Percentiles rank a stretch among this genome's conserved stretches.
Conservation (phyloP, 2,797 vertebrate genomes). For the Lutra lutra region DNA sequence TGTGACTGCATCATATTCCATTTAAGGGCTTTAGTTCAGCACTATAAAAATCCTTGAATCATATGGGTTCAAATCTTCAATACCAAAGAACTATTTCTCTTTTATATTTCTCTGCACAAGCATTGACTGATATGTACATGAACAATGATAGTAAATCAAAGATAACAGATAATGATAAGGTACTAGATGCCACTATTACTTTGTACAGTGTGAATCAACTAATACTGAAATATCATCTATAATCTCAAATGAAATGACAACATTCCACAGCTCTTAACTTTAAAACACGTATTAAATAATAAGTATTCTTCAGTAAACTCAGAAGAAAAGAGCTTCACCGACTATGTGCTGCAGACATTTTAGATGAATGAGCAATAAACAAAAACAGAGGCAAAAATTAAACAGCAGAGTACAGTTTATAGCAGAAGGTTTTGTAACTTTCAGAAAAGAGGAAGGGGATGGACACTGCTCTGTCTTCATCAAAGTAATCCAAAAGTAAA, state of each 20-base stretch:
- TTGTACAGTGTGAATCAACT: slow-evolving; percentile 49
- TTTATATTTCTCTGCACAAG: background rate
- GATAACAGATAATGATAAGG: slow-evolving; percentile 35
- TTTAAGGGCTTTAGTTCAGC: background rate
- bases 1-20: background rate
- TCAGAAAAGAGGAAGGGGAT: background rate
- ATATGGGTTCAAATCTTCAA: background rate
- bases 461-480: background rate
- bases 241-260: slow-evolving; percentile 75
- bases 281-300: slow-evolving; percentile 40
- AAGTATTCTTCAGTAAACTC: background rate
- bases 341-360: background rate
- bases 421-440: background rate
- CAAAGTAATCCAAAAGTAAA: background rate
- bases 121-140: background rate
- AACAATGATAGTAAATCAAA: background rate
- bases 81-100: background rate
- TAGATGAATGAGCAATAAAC: background rate
- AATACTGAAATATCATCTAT: slow-evolving; percentile 69
- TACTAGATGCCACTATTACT: slow-evolving; percentile 46
- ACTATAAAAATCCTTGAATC: slow-evolving; percentile 1
- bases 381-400: background rate
- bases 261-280: slow-evolving; percentile 75
- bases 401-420: background rate
- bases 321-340: background rate